Evolutionary conservation across 2,888 invertebrate genomes (phyloP), one percentile per base, ranked within the genome.

Genomic region (Ptychoptera albimana): DNA sequence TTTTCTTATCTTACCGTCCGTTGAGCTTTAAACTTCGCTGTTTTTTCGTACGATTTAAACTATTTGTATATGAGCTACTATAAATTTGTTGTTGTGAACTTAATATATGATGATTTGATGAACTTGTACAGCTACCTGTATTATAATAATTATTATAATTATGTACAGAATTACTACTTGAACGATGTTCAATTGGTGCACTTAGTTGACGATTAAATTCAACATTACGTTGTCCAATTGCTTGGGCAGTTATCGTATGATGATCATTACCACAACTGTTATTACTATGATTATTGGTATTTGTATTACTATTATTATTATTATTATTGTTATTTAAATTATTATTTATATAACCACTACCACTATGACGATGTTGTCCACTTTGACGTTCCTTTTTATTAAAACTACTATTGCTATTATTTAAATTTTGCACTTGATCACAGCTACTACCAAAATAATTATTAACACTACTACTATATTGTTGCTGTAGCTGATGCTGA

Each of bases 181-280:
- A 45, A 40, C 45, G 38, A 43, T 48, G 46, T 43, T 65, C 64
- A 46, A 61, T 64, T 37, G 65, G 65, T 7, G 64, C 65, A 53
- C 65, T 65, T 32, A 65, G 55, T 54, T 65, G 65, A 45, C 65
- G 60, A 59, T 65, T 64, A 50, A 65, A 65, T 47, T 63, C 63
- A 48, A 62, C 60, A 54, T 64, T 65, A 50, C 63, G 59, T 14
- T 60, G 56, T 47, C 58, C 60, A 38, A 61, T 55, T 23, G 16
- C 15, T 35, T 41, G 41, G 50, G 64, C 61, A 49, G 62, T 61
- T 46, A 61, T 54, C 52, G 60, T 60, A 54, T 61, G 57, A 45
- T 64, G 63, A 49, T 61, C 52, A 46, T 62, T 60, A 48, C 46
- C 45, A 37, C 43, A 6, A 35, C n/a, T 39, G 29, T 31, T 29